These are phyloP conservation scores for Amaurobius ferox DNA, from an alignment of 2,888 invertebrate genomes.

Conservation along the genomic window DNA sequence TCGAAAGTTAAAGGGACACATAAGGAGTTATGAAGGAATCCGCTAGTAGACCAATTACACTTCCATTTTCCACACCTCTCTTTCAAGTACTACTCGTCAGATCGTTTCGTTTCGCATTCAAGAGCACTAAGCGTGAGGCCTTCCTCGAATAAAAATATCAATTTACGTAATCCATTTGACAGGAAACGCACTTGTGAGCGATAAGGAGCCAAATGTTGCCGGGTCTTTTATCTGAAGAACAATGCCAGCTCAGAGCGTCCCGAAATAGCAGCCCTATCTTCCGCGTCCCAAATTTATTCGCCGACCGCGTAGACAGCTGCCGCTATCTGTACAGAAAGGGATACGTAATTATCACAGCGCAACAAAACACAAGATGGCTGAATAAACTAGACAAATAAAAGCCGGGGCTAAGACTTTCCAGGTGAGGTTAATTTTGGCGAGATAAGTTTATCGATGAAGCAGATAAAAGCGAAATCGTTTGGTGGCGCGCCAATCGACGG, in stretches of 20 bases:
- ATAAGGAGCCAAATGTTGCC: conserved; percentile 19
- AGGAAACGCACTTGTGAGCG: background rate
- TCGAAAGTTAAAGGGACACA: no score
- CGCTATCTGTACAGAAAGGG: conserved; percentile 64
- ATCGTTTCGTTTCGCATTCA: no score
- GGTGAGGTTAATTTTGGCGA: conserved; percentile 64
- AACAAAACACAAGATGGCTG: conserved; percentile 48
- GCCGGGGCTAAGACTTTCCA: conserved; percentile 31
- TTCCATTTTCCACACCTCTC: no score
- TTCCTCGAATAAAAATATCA: background rate
- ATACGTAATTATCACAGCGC: conserved; percentile 60
- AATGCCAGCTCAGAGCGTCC: conserved; percentile 37
- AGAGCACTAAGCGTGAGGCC: no score
- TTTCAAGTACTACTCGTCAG: no score
- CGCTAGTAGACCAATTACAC: no score
- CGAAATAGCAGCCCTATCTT: conserved; percentile 61
- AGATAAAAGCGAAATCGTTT: conserved; percentile 40
- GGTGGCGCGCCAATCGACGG: conserved; percentile 44
- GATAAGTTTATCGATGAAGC: conserved; percentile 43
- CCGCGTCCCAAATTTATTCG: conserved; percentile 61
- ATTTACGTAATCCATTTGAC: conserved; percentile 4
- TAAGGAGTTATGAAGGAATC: no score
- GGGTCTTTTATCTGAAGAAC: conserved; percentile 16
- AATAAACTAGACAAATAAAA: conserved; percentile 21
- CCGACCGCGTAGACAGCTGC: conserved; percentile 40